Conservation (phyloP, 64 coral and sea anemone genomes). For the Actinia tenebrosa region DNA sequence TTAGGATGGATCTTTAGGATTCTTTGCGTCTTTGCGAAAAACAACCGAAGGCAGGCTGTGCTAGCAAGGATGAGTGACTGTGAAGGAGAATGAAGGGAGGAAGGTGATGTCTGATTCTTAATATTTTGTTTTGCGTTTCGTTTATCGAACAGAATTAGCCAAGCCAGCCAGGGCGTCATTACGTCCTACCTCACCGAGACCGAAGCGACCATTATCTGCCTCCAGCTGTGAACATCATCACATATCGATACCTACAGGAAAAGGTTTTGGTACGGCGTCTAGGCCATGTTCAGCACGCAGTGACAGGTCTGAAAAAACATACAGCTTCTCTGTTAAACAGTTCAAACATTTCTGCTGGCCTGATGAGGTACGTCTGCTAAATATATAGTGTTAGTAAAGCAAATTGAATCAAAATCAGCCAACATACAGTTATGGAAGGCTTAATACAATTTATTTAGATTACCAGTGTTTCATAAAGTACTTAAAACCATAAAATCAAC, state of each 20-base stretch:
- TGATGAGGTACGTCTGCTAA: slow-evolving; percentile 39
- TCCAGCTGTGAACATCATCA: background rate
- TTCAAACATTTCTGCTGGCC: slow-evolving; percentile 69
- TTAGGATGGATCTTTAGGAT: too few species aligned
- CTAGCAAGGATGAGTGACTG: too few species aligned
- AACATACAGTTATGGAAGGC: too few species aligned
- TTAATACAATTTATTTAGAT: too few species aligned
- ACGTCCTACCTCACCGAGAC: slow-evolving; percentile 32
- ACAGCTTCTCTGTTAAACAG: slow-evolving; percentile 56
- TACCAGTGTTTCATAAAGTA: too few species aligned
- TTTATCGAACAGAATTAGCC: background rate
- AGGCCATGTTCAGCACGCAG: slow-evolving; percentile 67
- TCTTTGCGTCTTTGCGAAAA: too few species aligned
- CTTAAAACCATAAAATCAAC: too few species aligned
- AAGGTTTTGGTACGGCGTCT: slow-evolving; percentile 24
- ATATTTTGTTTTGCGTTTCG: background rate
- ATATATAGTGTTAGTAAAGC: background rate
- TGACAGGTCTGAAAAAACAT: slow-evolving; percentile 8
- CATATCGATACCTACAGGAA: slow-evolving; percentile 32
- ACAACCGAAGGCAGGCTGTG: too few species aligned
- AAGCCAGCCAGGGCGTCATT: background rate
- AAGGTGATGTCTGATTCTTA: too few species aligned
- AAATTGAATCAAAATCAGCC: too few species aligned
- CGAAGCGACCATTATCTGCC: background rate
- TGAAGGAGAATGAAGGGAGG: too few species aligned